Evolutionary conservation across 30 jellyfish, hydroid and myxozoan genomes (phyloP).

Genomic region (Aurelia aurita): DNA sequence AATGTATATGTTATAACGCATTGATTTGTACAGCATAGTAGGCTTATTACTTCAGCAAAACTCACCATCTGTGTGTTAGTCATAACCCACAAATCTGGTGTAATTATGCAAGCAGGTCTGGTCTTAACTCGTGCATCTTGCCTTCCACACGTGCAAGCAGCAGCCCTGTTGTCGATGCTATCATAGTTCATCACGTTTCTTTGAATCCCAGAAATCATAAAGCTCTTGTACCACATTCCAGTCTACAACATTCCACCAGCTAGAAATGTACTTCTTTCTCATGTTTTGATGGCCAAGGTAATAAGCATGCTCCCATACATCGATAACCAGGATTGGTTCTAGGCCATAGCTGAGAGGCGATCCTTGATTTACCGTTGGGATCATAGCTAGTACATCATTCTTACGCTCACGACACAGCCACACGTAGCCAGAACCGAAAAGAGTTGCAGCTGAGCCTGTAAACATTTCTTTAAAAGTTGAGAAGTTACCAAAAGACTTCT

Average conservation of each 20-base stretch:
- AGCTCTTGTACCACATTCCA: constrained; percentile 72
- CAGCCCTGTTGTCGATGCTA: too few relatives aligned
- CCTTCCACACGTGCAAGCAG: too few relatives aligned
- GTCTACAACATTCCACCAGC: constrained; percentile 87
- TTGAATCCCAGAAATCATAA: constrained; percentile 70
- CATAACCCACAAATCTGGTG: too few relatives aligned
- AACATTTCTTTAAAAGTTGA: constrained; percentile 72
- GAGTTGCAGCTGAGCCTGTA: constrained; percentile 61
- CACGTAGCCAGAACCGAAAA: constrained; percentile 93
- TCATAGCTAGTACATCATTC: constrained; percentile 45
- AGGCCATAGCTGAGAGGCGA: constrained; percentile 73
- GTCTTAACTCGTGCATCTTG: too few relatives aligned
- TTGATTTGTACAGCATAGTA: too few relatives aligned
- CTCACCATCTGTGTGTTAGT: too few relatives aligned
- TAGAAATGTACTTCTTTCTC: constrained; percentile 40
- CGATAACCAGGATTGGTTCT: constrained; percentile 78
- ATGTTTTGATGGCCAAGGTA: constrained; percentile 73
- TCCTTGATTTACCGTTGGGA: constrained; percentile 71
- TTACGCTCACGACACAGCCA: constrained; percentile 86
- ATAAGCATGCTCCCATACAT: constrained; percentile 91
- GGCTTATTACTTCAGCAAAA: too few relatives aligned
- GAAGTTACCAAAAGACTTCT: constrained; percentile 72
- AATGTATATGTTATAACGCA: too few relatives aligned
- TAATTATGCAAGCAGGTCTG: too few relatives aligned
- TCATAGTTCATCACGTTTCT: constrained; percentile 59